phyloP scores from a whole-genome alignment of 2,113 vertebrate species.

The Colistium nudipinnis region DNA sequence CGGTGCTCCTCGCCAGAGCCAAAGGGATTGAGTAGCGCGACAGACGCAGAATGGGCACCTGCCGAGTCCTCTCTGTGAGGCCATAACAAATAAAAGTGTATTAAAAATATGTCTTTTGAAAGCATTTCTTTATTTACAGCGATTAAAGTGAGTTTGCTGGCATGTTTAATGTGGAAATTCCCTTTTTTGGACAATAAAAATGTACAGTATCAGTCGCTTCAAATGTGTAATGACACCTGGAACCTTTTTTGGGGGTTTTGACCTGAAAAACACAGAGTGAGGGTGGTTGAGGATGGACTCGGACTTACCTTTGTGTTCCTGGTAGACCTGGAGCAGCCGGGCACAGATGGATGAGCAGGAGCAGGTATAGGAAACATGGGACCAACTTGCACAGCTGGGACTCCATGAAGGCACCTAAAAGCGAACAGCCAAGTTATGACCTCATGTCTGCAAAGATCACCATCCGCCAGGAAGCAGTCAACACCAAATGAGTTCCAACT shows the following conservation, averaged over 20 bases:
- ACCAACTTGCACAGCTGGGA: conserved; percentile 40
- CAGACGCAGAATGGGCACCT: conserved; percentile 4
- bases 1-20: conserved; percentile 71
- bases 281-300: too few species aligned
- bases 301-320: conserved; percentile 55
- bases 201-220: neutral
- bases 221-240: too few species aligned
- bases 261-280: neutral
- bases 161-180: too few species aligned
- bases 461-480: too few species aligned
- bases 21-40: conserved; percentile 72
- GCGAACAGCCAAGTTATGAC: conserved; percentile 18
- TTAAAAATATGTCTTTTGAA: neutral
- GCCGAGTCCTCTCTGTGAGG: conserved; percentile 52
- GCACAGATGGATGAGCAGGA: conserved; percentile 58
- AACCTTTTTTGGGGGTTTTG: neutral
- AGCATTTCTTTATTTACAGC: neutral
- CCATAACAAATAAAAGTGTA: neutral
- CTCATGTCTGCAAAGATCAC: neutral
- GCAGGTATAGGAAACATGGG: conserved; percentile 49
- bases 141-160: neutral
- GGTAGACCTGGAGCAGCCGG: conserved; percentile 69
- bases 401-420: conserved; percentile 57
- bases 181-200: neutral
- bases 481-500: too few species aligned